These are phyloP conservation scores for Caenorhabditis imperialis DNA, from an alignment of 2,888 invertebrate species.

Conservation along the genomic window DNA sequence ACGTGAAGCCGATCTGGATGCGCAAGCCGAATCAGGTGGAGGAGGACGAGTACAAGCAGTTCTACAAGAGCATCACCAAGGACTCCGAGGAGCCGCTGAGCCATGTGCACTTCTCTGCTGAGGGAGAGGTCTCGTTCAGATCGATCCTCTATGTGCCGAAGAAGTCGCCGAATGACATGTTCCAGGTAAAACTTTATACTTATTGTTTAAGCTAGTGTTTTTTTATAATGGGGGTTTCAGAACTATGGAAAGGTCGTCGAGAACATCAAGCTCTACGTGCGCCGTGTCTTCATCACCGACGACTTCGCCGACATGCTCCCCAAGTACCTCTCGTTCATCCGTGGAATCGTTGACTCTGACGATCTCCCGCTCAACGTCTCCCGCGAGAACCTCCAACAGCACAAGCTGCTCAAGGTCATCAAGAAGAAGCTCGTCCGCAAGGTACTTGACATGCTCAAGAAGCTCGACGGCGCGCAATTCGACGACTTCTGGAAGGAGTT, in stretches of 20 bases:
- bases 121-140: slow-evolving; percentile 99
- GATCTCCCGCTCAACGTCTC: slow-evolving; percentile 98
- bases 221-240: too few species aligned
- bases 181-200: slow-evolving; percentile 84
- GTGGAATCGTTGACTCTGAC: slow-evolving; percentile 98
- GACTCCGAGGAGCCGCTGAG: slow-evolving; percentile 76
- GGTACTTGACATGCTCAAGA: slow-evolving; percentile 87
- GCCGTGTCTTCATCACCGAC: slow-evolving; percentile 98
- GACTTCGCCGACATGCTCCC: slow-evolving; percentile 99
- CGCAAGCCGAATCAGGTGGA: slow-evolving; percentile 83
- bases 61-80: slow-evolving; percentile 91
- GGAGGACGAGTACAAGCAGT: slow-evolving; percentile 88
- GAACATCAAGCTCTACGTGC: slow-evolving; percentile 86
- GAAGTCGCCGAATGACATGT: slow-evolving; percentile 91
- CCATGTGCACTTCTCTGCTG: slow-evolving; percentile 90
- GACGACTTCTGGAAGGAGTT: slow-evolving; percentile 98
- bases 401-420: slow-evolving; percentile 97
- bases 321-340: slow-evolving; percentile 93
- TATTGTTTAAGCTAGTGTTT: too few species aligned
- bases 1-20: slow-evolving; percentile 98
- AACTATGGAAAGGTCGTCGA: slow-evolving; percentile 71
- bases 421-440: slow-evolving; percentile 98
- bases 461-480: slow-evolving; percentile 90
- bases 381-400: slow-evolving; percentile 97
- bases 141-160: slow-evolving; percentile 94